Base-by-base conservation (phyloP, 2,797 vertebrate species). In the Ptychobarbus kaznakovi region DNA sequence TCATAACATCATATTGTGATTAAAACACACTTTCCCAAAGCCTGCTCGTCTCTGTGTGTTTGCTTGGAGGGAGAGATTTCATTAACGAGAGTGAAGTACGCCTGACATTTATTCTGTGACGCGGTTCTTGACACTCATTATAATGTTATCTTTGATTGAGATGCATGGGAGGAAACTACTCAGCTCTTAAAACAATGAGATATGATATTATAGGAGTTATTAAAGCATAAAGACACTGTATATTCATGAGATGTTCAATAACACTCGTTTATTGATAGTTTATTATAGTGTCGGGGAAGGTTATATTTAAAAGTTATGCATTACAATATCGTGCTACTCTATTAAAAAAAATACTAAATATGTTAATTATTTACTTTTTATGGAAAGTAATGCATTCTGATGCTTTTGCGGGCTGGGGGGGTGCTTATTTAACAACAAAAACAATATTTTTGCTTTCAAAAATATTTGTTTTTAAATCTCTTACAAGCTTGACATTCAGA, bases 61-160 rank as follows among this genome's bases (percentile, higher is more conserved):
- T 90, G 88, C 81, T 89, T 87, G 69, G 72, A 82, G 87, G 49
- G 79, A 90, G 87, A 83, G 85, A 84, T 88, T 88, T 87, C 86
- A 86, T 89, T 89, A 91, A 92, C 82, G 88, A 90, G 83, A 83
- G 86, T 88, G 87, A 89, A 89, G 91, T 89, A 87, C 77, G 85
- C 80, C 80, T 92, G 90, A 91, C 91, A 91, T 92, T 91, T 91
- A 89, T 90, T 88, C 86, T 87, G 81, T 51, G 77, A 32, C 16
- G 63, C 38, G 61, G 80, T 68, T 87, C 89, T 88, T 87, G 86
- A 91, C 86, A 88, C 86, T 90, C 65, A 92, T 91, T 91, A 87
- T 87, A 89, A 89, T 87, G 89, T 91, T 90, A 89, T 89, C 84
- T 56, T 38, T 58, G 35, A 80, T 72, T 86, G 73, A 86, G 77